Percentiles rank a stretch among this genome's conserved stretches.
phyloP scores from a whole-genome alignment of 2,888 invertebrate genomes.

The Spialia ferax region DNA sequence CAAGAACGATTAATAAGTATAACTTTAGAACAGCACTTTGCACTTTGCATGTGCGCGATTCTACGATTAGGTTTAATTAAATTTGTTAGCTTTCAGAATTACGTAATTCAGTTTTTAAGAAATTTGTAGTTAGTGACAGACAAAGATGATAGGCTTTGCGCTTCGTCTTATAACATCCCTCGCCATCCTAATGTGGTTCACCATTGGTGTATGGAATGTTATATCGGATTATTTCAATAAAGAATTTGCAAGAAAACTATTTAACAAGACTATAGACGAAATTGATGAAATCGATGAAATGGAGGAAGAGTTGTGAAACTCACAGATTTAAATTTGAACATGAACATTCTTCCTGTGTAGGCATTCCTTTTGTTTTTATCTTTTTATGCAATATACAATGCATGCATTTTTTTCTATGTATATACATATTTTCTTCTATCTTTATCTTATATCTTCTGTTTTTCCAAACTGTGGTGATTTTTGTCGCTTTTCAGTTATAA shows the following conservation, averaged over 20 bases:
- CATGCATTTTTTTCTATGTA: no score
- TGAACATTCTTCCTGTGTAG: no score
- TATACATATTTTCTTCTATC: no score
- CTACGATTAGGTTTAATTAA: not conserved
- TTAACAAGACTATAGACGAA: constrained; percentile 63
- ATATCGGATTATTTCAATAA: constrained; percentile 91
- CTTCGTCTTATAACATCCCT: constrained; percentile 89
- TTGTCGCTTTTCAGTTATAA: no score
- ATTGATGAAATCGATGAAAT: constrained; percentile 46
- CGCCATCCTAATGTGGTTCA: constrained; percentile 91
- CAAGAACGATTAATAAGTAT: not conserved
- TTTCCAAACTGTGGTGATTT: no score
- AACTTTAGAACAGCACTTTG: no score
- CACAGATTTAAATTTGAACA: no score
- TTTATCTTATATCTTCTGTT: no score
- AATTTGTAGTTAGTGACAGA: not conserved
- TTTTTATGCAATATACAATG: no score
- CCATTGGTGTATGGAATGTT: constrained; percentile 89
- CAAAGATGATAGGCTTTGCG: constrained; percentile 87
- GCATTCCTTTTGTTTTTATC: no score
- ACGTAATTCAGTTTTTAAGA: not conserved
- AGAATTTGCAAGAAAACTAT: constrained; percentile 88
- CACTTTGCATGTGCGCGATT: not conserved
- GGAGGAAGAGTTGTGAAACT: constrained; percentile 50
- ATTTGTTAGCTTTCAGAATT: not conserved